A percentile compares a stretch with the other conserved stretches of the same genome.
phyloP scores from a whole-genome alignment of 2,797 vertebrate species.

The Geotrypetes seraphini region DNA sequence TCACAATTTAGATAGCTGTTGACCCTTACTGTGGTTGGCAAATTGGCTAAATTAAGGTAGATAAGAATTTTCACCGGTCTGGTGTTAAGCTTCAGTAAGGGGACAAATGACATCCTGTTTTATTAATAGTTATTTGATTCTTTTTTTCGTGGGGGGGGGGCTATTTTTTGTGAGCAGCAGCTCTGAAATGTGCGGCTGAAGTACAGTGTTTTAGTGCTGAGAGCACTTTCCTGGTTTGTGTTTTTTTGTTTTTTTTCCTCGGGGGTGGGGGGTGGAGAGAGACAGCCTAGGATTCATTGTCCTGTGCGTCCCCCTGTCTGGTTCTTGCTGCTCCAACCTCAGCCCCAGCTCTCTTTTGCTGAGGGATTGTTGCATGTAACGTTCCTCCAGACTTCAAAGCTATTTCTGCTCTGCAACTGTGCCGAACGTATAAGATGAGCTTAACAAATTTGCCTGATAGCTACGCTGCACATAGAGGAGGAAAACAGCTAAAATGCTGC shows the following conservation, averaged over 20 bases:
- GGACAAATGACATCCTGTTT: not conserved
- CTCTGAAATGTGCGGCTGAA: not conserved
- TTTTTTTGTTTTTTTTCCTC: too few relatives aligned
- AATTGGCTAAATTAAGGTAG: conserved; percentile 9
- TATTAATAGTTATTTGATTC: too few relatives aligned
- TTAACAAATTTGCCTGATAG: not conserved
- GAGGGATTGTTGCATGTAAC: conserved; percentile 13
- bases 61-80: not conserved
- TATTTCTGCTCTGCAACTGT: not conserved
- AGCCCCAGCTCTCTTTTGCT: conserved; percentile 3
- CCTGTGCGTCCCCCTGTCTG: conserved; percentile 10
- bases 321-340: conserved; percentile 7
- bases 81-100: not conserved
- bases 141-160: too few relatives aligned
- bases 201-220: not conserved
- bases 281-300: not conserved
- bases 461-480: too few relatives aligned
- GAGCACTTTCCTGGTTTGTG: conserved; percentile 1
- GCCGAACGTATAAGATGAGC: conserved; percentile 2
- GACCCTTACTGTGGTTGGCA: conserved; percentile 5
- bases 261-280: too few relatives aligned
- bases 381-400: conserved; percentile 5
- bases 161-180: conserved; percentile 5
- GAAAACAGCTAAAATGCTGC: conserved; percentile 1
- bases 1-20: conserved; percentile 11